Conservation (phyloP, 2,888 invertebrate genomes). For the Leucoma salicis region DNA sequence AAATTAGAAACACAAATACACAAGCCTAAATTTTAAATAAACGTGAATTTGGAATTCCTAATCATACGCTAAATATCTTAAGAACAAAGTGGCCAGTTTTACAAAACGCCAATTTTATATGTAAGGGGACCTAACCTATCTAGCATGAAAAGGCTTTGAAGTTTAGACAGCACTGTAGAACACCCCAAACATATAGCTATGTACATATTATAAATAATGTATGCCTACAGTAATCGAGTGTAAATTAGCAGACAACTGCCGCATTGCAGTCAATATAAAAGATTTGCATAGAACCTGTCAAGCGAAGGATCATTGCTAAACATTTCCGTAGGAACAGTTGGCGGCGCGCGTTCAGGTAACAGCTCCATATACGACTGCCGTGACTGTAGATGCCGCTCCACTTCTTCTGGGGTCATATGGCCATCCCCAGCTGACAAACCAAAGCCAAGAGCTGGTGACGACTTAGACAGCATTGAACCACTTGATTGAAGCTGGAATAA, state of each 20-base stretch:
- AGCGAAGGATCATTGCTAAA: constrained; percentile 96
- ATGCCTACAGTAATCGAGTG: too few relatives aligned
- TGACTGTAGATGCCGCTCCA: constrained; percentile 94
- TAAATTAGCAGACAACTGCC: too few relatives aligned
- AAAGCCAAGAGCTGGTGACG: constrained; percentile 76
- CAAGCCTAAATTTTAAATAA: too few relatives aligned
- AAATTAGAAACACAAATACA: too few relatives aligned
- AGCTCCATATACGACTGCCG: constrained; percentile 90
- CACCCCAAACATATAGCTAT: neutral
- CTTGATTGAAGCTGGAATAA: constrained; percentile 78
- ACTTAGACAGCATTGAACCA: constrained; percentile 73
- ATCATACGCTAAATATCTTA: too few relatives aligned
- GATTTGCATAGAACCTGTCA: constrained; percentile 86
- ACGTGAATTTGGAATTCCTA: too few relatives aligned
- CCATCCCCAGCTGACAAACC: constrained; percentile 83
- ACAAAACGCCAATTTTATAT: too few relatives aligned
- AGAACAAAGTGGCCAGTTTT: too few relatives aligned
- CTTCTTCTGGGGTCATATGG: constrained; percentile 95
- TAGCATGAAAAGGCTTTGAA: too few relatives aligned
- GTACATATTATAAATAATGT: neutral
- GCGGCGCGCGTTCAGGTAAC: constrained; percentile 92
- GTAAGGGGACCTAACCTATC: too few relatives aligned
- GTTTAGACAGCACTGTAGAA: too few relatives aligned
- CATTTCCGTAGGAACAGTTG: constrained; percentile 96
- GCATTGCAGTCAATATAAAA: too few relatives aligned